These are phyloP conservation scores for Acropora tenuis DNA, from an alignment of 64 coral and sea anemone species.

Conservation along the genomic window DNA sequence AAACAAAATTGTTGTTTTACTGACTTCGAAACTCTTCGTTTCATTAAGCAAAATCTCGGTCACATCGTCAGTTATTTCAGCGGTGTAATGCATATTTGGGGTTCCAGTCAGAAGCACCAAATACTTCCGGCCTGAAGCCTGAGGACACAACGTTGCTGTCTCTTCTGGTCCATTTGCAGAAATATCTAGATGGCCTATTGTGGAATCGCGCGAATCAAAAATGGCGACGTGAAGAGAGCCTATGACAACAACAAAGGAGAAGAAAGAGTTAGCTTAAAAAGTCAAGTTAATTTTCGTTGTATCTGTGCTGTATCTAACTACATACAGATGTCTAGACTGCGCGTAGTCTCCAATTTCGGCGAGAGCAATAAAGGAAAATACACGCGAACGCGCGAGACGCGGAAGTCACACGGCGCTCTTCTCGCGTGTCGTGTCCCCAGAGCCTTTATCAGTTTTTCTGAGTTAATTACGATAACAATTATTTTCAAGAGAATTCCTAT, in stretches of 20 bases:
- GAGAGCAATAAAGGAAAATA: no score
- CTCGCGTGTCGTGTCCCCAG: no score
- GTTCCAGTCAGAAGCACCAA: slow-evolving; percentile 38
- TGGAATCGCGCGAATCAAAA: not conserved
- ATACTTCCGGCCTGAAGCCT: not conserved
- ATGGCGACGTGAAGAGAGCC: slow-evolving; percentile 48
- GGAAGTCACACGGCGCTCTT: no score
- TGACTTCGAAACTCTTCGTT: not conserved
- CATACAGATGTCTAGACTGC: no score
- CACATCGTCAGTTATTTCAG: slow-evolving; percentile 12
- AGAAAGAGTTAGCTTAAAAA: not conserved
- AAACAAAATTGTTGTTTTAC: not conserved
- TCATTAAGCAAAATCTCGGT: not conserved
- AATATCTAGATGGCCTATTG: slow-evolving; percentile 25
- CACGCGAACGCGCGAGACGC: no score
- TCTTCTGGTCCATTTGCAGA: not conserved
- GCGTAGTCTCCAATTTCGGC: no score
- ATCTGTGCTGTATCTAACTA: no score
- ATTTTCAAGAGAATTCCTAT: no score
- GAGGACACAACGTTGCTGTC: not conserved
- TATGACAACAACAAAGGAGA: not conserved
- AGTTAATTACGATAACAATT: no score
- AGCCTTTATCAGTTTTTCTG: no score
- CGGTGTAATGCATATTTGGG: not conserved
- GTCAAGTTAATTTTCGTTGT: no score